phyloP scores from a whole-genome alignment of 2,797 vertebrate species.

The Hafferia zeledoni region DNA sequence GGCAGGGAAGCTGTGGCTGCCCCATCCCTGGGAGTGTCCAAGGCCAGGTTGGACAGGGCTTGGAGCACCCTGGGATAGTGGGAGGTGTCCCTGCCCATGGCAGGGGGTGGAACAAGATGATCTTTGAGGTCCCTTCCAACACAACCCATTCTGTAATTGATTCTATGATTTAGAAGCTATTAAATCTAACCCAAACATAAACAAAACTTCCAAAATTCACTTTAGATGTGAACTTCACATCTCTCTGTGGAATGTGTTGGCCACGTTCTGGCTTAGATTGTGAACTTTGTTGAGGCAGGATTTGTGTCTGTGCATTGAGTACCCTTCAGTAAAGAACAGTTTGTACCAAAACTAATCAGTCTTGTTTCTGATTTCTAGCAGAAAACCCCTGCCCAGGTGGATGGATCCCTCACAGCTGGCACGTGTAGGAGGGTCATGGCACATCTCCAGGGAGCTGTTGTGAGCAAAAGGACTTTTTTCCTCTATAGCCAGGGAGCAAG shows the following conservation, averaged over 20 bases:
- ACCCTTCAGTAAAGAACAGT: conserved; percentile 30
- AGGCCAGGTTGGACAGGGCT: rapidly evolving
- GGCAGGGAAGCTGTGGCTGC: background rate
- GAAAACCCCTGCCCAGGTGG: background rate
- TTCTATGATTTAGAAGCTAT: background rate
- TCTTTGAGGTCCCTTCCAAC: background rate
- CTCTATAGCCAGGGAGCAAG: background rate
- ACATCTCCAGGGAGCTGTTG: background rate
- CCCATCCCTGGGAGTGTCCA: rapidly evolving
- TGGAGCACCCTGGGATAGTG: rapidly evolving
- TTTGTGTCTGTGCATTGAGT: background rate
- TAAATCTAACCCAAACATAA: background rate
- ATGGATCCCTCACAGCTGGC: background rate
- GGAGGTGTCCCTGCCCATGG: background rate
- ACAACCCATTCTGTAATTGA: background rate
- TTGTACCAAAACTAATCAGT: conserved; percentile 2
- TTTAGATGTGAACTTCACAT: background rate
- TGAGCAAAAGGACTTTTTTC: background rate
- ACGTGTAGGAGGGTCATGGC: background rate
- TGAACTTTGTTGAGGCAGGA: rapidly evolving
- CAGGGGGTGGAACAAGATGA: background rate
- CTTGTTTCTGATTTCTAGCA: conserved; percentile 56
- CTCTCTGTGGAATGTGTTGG: background rate
- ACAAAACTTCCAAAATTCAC: background rate
- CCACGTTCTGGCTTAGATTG: background rate